Percentiles rank a stretch among this genome's conserved stretches.
Conservation (phyloP, 2,797 vertebrate genomes). For the Pogoniulus pusillus region DNA sequence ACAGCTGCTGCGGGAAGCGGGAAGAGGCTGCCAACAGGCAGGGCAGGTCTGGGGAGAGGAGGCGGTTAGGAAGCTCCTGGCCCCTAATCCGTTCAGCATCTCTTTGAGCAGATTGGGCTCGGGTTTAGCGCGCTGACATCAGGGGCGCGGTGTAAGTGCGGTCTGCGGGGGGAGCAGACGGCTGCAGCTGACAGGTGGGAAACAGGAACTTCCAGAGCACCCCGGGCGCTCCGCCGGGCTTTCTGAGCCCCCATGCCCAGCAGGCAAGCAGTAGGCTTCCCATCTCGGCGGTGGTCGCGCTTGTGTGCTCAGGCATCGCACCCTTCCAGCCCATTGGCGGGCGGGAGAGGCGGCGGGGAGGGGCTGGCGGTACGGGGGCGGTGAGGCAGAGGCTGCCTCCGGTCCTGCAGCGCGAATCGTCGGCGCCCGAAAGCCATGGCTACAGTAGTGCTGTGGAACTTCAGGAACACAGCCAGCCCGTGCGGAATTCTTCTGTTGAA, state of each 20-base stretch:
- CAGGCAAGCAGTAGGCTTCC: accelerated
- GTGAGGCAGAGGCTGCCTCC: accelerated
- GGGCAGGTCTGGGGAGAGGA: conserved; percentile 44
- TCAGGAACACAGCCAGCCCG: neutral
- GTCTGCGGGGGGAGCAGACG: neutral
- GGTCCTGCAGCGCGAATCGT: accelerated
- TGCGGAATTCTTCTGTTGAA: neutral
- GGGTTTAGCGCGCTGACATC: conserved; percentile 55
- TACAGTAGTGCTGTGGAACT: accelerated
- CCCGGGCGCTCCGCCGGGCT: neutral
- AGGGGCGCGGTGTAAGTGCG: conserved; percentile 34
- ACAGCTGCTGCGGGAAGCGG: neutral
- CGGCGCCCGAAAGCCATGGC: accelerated
- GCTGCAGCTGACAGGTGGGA: neutral
- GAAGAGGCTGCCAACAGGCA: neutral
- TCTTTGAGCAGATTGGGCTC: conserved; percentile 51
- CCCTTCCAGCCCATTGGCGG: neutral
- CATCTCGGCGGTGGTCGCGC: neutral
- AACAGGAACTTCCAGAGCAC: neutral
- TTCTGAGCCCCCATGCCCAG: neutral
- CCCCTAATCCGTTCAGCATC: conserved; percentile 85
- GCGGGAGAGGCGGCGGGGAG: no score
- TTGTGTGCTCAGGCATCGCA: neutral
- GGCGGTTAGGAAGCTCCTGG: conserved; percentile 63
- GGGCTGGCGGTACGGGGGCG: neutral